Base-by-base conservation (phyloP, 1,140 invertebrate genomes). In the Hycleus phaleratus region DNA sequence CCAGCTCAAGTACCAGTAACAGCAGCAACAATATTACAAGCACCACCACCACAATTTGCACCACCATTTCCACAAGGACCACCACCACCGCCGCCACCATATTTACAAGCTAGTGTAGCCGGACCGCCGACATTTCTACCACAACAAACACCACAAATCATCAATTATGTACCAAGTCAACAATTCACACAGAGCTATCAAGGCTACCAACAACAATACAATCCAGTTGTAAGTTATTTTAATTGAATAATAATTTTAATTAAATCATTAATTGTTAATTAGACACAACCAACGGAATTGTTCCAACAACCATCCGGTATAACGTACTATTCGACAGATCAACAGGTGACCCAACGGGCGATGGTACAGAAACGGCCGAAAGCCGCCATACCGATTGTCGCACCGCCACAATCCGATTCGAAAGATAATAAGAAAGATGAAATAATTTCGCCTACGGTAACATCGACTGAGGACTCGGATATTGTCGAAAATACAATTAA, bases 291-390 rank as follows among this genome's bases (percentile, higher is more conserved):
- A n/a, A 62, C 71, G 10, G 72, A 74, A 61, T 58, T 74, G 26
- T 74, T 69, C 46, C 72, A 74, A 61, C 70, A 67, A 5, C 72
- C 70, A 53, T 68, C 68, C 9, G 72, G 72, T 32, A 74, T 73
- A 8, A 74, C 72, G 12, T 74, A 74, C 54, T 74, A 74, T 56
- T 71, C 70, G 18, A 65, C 72, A n/a, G 69, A 72, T 47, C 72
- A 74, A 57, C 72, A 73, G 49, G 49, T 69, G 4, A 49, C 59
- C 11, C 71, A 71, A 54, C 48, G 71, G 32, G 32, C 67, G 4
- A 66, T 62, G 3, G 65, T 68, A 9, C 68, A 57, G 53, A 74
- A 71, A 51, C 58, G 72, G 8, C 70, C 70, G 2, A 74, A 71
- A 49, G 72, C 70, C 3, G 72, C 72, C 3, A 74, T 74, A 24